Percentiles rank a stretch among this genome's conserved stretches.
Conservation (phyloP, 2,113 vertebrate species). For the Deroptyus accipitrinus region DNA sequence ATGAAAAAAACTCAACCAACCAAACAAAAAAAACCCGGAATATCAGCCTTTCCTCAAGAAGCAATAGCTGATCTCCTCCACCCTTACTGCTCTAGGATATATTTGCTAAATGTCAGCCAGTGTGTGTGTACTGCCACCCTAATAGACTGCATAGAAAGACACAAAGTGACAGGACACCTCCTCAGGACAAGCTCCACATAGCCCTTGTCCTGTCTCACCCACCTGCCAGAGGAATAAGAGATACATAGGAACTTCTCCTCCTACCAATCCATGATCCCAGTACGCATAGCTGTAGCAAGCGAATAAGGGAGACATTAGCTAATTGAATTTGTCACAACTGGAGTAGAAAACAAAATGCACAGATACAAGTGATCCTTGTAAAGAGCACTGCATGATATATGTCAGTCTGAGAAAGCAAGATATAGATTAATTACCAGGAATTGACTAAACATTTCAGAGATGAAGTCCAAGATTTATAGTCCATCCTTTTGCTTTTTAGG, state of each 20-base stretch:
- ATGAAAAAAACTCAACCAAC: not conserved
- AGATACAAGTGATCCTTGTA: not conserved
- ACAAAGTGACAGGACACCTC: not conserved
- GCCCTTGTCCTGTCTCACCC: not conserved
- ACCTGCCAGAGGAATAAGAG: not conserved
- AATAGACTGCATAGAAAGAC: not conserved
- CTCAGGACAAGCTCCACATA: not conserved
- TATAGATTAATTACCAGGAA: constrained; percentile 38
- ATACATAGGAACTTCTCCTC: not conserved
- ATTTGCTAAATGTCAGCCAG: not conserved
- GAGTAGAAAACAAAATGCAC: constrained; percentile 2
- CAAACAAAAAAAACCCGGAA: not conserved
- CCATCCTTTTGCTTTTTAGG: constrained; percentile 10
- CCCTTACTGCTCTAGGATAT: not conserved
- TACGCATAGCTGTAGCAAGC: not conserved
- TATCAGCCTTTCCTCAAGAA: not conserved
- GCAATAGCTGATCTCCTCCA: not conserved
- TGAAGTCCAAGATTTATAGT: constrained; percentile 15
- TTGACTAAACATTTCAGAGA: constrained; percentile 44
- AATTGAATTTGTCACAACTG: constrained; percentile 13
- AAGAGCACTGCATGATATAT: not conserved
- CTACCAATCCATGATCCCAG: not conserved
- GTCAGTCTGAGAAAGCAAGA: not conserved
- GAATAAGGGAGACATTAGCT: not conserved
- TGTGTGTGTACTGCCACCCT: fast-evolving